Base-by-base conservation (phyloP, 1,140 invertebrate species). In the Ericerus pela region DNA sequence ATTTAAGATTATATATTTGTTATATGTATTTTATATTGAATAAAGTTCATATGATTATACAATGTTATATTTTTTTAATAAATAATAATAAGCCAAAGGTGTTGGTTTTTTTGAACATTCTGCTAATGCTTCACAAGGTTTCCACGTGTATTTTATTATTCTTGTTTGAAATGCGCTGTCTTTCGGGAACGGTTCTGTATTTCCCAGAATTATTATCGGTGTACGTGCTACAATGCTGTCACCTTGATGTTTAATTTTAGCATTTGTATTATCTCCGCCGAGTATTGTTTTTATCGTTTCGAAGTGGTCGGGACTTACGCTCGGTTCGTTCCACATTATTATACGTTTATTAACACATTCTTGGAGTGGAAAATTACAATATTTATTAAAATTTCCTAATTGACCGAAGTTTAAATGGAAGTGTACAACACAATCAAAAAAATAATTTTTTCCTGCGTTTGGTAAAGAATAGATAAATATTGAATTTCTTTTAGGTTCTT, bases 321-420 rank as follows among this genome's bases (percentile, higher is more conserved):
- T 37, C 16, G 62, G 63, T 56, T 66, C 65, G 33, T 66, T 66
- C 64, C 66, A 67, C 37, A 64, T 56, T 27, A 68, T 53, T 28
- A 68, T 57, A 37, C 63, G 51, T 29, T 60, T 59, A 33, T 66
- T 56, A 0, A 66, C 61, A 56, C 57, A 59, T 31, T 68, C 65
- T 59, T 61, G 59, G 51, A 68, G 52, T 18, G 66, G 67, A 62
- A 68, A 67, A 41, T 37, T 52, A 54, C 52, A 54, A 62, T 66
- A 65, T 27, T 62, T 61, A 59, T 63, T 65, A 59, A 68, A 66
- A 59, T 68, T 66, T 2, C 63, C 64, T 10, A 67, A 65, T 58
- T 64, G 62, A 1, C 63, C 66, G 55, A 63, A 68, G 62, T 68
- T 67, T 16, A 62, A 36, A 31, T 22, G 52, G 43, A 22, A 60